A percentile compares a stretch with the other conserved stretches of the same genome.
phyloP scores from a whole-genome alignment of 2,888 invertebrate species.

The Adelphocoris suturalis region DNA sequence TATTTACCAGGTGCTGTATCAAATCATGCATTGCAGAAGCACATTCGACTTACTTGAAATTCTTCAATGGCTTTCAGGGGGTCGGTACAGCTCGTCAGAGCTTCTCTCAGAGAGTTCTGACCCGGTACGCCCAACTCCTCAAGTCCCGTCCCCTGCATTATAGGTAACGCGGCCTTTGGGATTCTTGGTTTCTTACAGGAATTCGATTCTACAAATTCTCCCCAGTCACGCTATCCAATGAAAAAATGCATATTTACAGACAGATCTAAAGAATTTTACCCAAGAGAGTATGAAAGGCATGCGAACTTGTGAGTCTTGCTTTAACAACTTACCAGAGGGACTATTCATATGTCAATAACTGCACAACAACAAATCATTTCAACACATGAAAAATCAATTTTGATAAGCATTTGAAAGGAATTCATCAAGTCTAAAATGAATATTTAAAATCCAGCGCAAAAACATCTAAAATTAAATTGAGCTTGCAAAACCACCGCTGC shows the following conservation, averaged over 20 bases:
- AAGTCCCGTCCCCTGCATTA: constrained; percentile 81
- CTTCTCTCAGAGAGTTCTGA: constrained; percentile 91
- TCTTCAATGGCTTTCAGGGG: constrained; percentile 99
- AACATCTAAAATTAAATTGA: background rate
- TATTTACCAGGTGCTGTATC: too few relatives aligned
- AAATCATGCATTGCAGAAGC: too few relatives aligned
- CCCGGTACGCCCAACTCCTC: constrained; percentile 94
- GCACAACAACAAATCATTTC: background rate
- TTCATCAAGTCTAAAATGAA: background rate
- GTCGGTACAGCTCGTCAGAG: constrained; percentile 96
- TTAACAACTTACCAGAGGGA: background rate
- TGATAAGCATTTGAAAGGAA: background rate
- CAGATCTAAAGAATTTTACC: background rate
- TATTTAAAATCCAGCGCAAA: background rate
- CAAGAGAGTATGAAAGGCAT: background rate
- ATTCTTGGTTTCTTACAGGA: background rate
- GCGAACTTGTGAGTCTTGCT: background rate
- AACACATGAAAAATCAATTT: background rate
- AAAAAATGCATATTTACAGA: background rate
- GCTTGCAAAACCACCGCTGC: background rate
- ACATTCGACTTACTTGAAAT: constrained; percentile 85
- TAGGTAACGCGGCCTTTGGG: background rate
- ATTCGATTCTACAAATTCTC: background rate
- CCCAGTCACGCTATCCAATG: background rate
- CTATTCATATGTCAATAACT: background rate